Conservation (phyloP, 2,113 vertebrate species). For the Pionites leucogaster region DNA sequence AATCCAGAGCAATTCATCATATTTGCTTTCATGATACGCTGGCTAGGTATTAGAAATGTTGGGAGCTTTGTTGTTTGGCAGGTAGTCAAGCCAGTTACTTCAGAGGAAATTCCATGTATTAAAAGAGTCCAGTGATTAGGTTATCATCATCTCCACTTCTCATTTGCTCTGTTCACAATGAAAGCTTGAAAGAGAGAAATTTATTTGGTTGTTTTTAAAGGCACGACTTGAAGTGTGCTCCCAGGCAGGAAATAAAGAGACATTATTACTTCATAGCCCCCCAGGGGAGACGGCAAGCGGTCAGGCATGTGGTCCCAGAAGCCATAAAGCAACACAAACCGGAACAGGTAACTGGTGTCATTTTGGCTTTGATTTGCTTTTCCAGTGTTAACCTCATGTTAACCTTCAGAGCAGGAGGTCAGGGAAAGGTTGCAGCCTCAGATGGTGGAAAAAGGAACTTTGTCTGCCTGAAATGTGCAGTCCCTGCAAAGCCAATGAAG, state of each 20-base stretch:
- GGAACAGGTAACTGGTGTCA: slow-evolving; percentile 51
- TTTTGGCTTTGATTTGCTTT: slow-evolving; percentile 56
- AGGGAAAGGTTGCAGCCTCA: slow-evolving; percentile 35
- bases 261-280: neutral
- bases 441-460: neutral
- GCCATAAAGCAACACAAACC: slow-evolving; percentile 39
- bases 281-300: neutral
- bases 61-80: slow-evolving; percentile 29
- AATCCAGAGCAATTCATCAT: neutral
- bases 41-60: neutral
- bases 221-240: neutral
- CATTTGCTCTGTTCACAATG: slow-evolving; percentile 3
- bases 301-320: slow-evolving; percentile 29
- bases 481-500: neutral
- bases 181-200: slow-evolving; percentile 21
- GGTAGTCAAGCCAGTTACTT: neutral
- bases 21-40: neutral
- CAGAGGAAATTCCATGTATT: slow-evolving; percentile 44
- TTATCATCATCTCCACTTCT: slow-evolving; percentile 41
- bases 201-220: slow-evolving; percentile 17
- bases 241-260: slow-evolving; percentile 57
- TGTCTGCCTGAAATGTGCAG: neutral
- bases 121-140: slow-evolving; percentile 17
- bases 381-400: slow-evolving; percentile 40
- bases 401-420: slow-evolving; percentile 48